Conservation (phyloP, 2,888 invertebrate genomes). For the Lepidonotus clava region DNA sequence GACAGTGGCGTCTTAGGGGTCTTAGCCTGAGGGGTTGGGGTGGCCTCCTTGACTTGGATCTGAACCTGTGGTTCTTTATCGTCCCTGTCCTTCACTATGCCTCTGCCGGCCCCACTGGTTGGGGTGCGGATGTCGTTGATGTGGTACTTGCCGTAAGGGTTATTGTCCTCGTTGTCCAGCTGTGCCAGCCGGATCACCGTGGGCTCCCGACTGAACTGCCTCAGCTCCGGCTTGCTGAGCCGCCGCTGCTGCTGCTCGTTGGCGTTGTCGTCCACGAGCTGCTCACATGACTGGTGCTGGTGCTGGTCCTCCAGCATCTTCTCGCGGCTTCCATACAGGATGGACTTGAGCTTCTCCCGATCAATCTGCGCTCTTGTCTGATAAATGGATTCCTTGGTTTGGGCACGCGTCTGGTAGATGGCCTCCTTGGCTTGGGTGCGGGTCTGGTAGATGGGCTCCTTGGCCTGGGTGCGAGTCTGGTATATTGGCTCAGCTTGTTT, state of each 20-base stretch:
- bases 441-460: background rate
- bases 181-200: constrained; percentile 55
- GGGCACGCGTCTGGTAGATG: background rate
- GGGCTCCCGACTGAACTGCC: constrained; percentile 66
- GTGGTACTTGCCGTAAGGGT: constrained; percentile 41
- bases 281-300: no score
- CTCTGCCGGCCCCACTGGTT: no score
- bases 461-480: background rate
- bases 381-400: background rate
- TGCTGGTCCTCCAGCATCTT: constrained; percentile 33
- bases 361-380: background rate
- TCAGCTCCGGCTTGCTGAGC: constrained; percentile 59
- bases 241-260: constrained; percentile 26
- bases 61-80: constrained; percentile 1
- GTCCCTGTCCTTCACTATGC: background rate
- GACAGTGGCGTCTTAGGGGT: constrained; percentile 46
- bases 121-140: constrained; percentile 49
- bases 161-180: constrained; percentile 37
- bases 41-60: constrained; percentile 26
- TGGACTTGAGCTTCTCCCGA: constrained; percentile 26
- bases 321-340: constrained; percentile 41
- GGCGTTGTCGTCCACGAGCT: constrained; percentile 12
- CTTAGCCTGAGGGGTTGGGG: background rate
- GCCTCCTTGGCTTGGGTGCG: background rate
- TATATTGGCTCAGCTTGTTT: background rate